Evolutionary conservation across 37 sponge, comb jelly and placozoan genomes (phyloP).

Genomic region (Ianthella basta): DNA sequence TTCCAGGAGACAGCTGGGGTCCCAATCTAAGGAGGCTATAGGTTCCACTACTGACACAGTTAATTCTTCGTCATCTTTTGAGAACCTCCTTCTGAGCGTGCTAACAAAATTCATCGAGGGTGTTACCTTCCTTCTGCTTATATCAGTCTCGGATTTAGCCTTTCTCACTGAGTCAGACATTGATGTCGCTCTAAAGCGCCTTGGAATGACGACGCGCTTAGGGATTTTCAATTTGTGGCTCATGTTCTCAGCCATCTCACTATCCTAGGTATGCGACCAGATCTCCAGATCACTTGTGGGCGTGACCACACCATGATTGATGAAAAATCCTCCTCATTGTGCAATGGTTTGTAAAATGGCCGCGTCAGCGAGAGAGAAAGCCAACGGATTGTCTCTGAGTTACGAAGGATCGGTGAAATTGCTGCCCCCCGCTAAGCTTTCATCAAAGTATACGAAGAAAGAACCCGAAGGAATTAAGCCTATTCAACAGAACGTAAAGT

Average conservation of each 20-base stretch:
- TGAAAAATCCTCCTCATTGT: not conserved
- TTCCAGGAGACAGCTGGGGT: constrained; percentile 76
- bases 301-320: not conserved
- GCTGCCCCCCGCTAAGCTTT: not conserved
- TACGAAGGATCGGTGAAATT: not conserved
- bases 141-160: constrained; percentile 10
- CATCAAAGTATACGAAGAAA: constrained; percentile 1
- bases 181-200: not conserved
- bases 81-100: not conserved
- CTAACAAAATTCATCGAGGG: not conserved
- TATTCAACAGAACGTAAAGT: constrained; percentile 20
- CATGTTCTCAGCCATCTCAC: not conserved
- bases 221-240: not conserved
- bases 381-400: not conserved
- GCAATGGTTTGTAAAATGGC: constrained; percentile 1
- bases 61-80: constrained; percentile 10
- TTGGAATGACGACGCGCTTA: not conserved
- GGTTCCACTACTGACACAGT: constrained; percentile 28
- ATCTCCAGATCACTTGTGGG: not conserved
- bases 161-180: not conserved
- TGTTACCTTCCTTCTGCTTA: not conserved
- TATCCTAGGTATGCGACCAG: not conserved
- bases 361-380: not conserved
- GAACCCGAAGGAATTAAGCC: constrained; percentile 3
- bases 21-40: constrained; percentile 54